Evolutionary conservation across 2,888 invertebrate genomes (phyloP).

Genomic region (Physocephala rufipes): DNA sequence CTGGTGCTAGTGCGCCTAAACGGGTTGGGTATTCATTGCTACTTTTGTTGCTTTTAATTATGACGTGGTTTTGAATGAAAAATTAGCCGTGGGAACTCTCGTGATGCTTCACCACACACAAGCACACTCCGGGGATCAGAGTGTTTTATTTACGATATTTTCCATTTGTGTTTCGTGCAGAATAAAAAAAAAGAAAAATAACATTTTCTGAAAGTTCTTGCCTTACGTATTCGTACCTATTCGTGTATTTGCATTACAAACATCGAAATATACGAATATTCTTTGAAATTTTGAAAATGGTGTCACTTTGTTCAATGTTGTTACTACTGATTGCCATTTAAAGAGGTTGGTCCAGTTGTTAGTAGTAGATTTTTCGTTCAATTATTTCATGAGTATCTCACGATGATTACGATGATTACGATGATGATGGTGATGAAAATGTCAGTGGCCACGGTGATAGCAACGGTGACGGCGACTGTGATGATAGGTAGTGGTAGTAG

Average conservation of each 20-base stretch:
- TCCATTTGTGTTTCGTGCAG: not conserved
- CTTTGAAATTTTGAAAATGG: too few species aligned
- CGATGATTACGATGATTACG: too few species aligned
- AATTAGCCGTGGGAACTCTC: conserved; percentile 27
- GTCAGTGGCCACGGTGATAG: too few species aligned
- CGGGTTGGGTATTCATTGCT: not conserved
- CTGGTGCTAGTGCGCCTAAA: not conserved
- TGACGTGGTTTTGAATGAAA: conserved; percentile 27
- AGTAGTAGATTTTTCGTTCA: too few species aligned
- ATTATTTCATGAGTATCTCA: not conserved
- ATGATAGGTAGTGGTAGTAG: too few species aligned
- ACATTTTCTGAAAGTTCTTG: not conserved
- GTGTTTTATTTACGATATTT: not conserved
- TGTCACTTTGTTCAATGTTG: too few species aligned
- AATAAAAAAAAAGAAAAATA: not conserved
- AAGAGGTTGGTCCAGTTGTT: not conserved
- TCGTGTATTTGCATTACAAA: not conserved
- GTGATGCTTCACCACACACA: not conserved
- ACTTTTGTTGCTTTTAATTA: conserved; percentile 19
- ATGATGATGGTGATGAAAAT: too few species aligned
- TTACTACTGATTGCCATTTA: not conserved
- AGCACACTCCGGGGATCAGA: not conserved
- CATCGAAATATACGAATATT: too few species aligned
- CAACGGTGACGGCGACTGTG: too few species aligned
- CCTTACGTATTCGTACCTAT: not conserved